Conservation (phyloP, 2,888 invertebrate species). For the Congeria kusceri region DNA sequence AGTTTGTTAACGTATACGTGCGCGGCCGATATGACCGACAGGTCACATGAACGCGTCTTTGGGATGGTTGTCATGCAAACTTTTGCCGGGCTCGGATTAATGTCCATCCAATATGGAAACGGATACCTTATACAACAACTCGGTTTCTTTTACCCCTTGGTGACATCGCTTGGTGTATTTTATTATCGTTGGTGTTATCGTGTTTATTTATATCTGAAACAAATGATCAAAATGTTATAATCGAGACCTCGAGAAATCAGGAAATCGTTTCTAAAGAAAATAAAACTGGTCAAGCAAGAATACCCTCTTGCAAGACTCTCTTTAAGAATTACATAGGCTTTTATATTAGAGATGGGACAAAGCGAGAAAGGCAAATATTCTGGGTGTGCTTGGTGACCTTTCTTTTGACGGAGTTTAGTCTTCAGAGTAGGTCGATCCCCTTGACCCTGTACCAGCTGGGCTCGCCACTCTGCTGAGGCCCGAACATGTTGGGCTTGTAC, state of each 20-base stretch:
- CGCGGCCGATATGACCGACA: conserved; percentile 29
- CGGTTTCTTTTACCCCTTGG: conserved; percentile 35
- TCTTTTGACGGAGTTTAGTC: not conserved
- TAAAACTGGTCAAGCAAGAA: not conserved
- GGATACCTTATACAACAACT: conserved; percentile 38
- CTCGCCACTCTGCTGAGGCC: conserved; percentile 37
- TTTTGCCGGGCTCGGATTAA: conserved; percentile 23
- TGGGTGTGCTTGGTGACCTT: conserved; percentile 24
- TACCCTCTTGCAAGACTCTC: conserved; percentile 5
- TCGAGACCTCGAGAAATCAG: not conserved
- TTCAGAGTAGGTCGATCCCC: conserved; percentile 10
- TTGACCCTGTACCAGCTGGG: conserved; percentile 30
- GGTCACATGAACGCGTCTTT: conserved; percentile 12
- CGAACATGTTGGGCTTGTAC: conserved; percentile 27
- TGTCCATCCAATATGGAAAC: conserved; percentile 28
- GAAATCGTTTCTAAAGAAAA: not conserved
- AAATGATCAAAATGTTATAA: not conserved
- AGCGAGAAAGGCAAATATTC: conserved; percentile 5
- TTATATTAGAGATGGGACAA: not conserved
- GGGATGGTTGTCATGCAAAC: conserved; percentile 29
- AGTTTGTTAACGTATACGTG: conserved; percentile 15
- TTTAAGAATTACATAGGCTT: conserved; percentile 14
- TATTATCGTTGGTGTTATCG: not conserved
- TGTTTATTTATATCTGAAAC: conserved; percentile 16
- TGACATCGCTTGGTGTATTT: conserved; percentile 6